phyloP scores from a whole-genome alignment of 2,113 vertebrate species.

The Platichthys flesus region DNA sequence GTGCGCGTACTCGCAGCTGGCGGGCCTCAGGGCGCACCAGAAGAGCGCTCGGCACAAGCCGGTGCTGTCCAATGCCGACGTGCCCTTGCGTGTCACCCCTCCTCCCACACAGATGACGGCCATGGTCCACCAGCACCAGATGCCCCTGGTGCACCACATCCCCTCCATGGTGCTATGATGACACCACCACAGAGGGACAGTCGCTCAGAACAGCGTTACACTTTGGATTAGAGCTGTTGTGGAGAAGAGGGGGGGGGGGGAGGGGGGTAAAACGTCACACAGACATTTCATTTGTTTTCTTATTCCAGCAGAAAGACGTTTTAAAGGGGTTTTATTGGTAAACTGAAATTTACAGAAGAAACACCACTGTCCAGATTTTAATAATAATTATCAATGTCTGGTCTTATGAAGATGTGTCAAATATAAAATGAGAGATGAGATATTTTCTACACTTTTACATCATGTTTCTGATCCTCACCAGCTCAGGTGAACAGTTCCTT shows the following conservation, averaged over 20 bases:
- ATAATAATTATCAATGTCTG: slow-evolving; percentile 1
- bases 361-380: slow-evolving; percentile 13
- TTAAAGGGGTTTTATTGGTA: slow-evolving; percentile 26
- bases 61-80: slow-evolving; percentile 52
- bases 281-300: not conserved
- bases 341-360: not conserved
- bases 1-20: slow-evolving; percentile 97
- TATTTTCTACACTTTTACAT: slow-evolving; percentile 11
- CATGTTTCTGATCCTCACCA: slow-evolving; percentile 24
- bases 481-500: slow-evolving; percentile 50
- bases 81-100: slow-evolving; percentile 80
- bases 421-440: not conserved
- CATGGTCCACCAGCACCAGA: slow-evolving; percentile 80
- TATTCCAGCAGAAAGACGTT: slow-evolving; percentile 19
- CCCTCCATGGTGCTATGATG: slow-evolving; percentile 93
- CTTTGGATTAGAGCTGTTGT: too few relatives aligned
- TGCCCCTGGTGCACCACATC: slow-evolving; percentile 88
- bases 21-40: slow-evolving; percentile 92
- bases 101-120: slow-evolving; percentile 71
- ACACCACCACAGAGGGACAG: slow-evolving; percentile 11
- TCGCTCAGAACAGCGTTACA: slow-evolving; percentile 39
- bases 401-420: slow-evolving; percentile 15
- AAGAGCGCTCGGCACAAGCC: slow-evolving; percentile 96
- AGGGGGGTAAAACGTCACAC: slow-evolving; percentile 39
- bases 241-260: too few relatives aligned